Evolutionary conservation across 2,113 vertebrate species (phyloP).

Genomic region (Neopipo cinnamomea): DNA sequence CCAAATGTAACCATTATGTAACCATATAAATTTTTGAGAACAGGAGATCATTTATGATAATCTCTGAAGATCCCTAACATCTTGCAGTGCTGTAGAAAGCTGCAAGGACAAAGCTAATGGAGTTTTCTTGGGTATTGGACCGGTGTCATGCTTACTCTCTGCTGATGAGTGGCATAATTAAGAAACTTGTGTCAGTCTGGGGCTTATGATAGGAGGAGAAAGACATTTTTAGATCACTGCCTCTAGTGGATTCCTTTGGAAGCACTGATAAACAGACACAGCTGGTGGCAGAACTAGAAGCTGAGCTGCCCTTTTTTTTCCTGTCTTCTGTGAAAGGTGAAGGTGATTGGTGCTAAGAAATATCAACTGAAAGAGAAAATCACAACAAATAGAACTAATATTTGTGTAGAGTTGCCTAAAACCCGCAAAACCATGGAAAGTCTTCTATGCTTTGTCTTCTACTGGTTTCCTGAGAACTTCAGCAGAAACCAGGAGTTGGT

Average conservation of each 20-base stretch:
- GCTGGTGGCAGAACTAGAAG: not conserved
- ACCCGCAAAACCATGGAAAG: not conserved
- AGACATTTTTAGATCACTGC: not conserved
- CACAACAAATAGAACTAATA: not conserved
- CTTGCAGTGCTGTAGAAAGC: not conserved
- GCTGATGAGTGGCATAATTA: not conserved
- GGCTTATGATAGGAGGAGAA: not conserved
- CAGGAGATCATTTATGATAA: not conserved
- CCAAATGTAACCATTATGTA: not conserved
- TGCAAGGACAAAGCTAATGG: not conserved
- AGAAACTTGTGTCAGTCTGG: constrained; percentile 1
- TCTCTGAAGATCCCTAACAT: not conserved
- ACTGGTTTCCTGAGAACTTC: not conserved
- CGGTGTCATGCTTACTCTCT: not conserved
- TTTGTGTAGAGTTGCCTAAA: not conserved
- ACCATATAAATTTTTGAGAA: not conserved
- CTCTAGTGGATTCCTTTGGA: not conserved
- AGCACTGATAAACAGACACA: not conserved
- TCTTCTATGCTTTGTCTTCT: not conserved
- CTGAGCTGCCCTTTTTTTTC: not conserved
- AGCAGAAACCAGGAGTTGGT: not conserved
- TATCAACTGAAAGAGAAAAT: not conserved
- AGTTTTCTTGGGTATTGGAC: not conserved
- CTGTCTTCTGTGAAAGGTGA: not conserved
- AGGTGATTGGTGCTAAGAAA: not conserved